Evolutionary conservation across 2,113 vertebrate species (phyloP).

Genomic region (Pelmatolapia mariae): DNA sequence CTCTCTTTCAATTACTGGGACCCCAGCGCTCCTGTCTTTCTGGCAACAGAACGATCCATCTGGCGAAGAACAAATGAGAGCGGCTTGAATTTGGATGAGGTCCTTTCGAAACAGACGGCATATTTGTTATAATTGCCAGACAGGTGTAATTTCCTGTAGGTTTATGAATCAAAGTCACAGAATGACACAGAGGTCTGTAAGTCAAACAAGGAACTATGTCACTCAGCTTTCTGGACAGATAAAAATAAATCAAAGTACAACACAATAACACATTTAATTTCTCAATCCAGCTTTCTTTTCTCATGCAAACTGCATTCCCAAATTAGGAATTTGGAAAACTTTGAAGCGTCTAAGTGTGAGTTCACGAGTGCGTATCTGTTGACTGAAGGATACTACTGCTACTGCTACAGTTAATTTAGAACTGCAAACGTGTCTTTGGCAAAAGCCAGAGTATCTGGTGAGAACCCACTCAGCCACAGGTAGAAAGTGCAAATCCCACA

Average conservation of each 20-base stretch:
- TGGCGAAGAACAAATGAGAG: constrained; percentile 3
- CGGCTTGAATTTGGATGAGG: background rate
- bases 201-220: background rate
- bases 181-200: background rate
- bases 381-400: background rate
- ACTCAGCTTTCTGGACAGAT: background rate
- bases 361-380: background rate
- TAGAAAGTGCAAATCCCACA: background rate
- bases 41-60: constrained; percentile 10
- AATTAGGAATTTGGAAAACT: background rate
- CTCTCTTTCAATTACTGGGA: constrained; percentile 21
- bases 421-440: background rate
- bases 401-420: background rate
- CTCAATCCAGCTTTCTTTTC: background rate
- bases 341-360: background rate
- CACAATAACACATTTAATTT: background rate
- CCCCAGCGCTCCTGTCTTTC: background rate
- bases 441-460: background rate
- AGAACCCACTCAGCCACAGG: background rate
- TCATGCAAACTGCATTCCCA: background rate
- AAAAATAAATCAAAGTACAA: background rate
- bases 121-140: constrained; percentile 18
- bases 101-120: background rate
- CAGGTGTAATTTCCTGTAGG: constrained; percentile 39
- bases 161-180: constrained; percentile 9